A percentile compares a stretch with the other conserved stretches of the same genome.
Conservation (phyloP, 2,797 vertebrate genomes). For the Dendrocincla tyrannina region DNA sequence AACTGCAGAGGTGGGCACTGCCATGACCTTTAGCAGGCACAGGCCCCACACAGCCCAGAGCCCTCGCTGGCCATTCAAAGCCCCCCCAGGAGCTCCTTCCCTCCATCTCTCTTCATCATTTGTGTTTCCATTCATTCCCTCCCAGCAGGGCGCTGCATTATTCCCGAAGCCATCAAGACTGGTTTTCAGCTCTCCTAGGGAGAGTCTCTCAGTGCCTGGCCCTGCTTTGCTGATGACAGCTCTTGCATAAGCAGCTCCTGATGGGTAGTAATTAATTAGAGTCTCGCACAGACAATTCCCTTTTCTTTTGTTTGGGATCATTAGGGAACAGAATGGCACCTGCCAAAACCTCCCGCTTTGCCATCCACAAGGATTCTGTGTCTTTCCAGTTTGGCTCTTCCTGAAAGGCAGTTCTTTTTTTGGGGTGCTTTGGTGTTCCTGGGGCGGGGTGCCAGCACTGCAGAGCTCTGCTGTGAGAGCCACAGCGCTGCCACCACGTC, state of each 20-base stretch:
- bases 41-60: background rate
- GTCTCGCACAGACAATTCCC: background rate
- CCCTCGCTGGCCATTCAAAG: background rate
- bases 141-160: background rate
- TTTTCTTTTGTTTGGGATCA: background rate
- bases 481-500: background rate
- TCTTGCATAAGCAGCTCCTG: slow-evolving; percentile 13
- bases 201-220: background rate
- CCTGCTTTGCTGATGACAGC: background rate
- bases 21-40: background rate
- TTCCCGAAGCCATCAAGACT: background rate
- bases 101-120: background rate
- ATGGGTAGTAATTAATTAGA: background rate
- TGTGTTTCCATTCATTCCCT: background rate
- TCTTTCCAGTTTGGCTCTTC: background rate
- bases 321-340: background rate
- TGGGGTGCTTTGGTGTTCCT: background rate
- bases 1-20: background rate
- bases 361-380: background rate
- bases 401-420: background rate
- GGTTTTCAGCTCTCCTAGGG: background rate
- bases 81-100: background rate
- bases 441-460: background rate
- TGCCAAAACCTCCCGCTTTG: background rate
- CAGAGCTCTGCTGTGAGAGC: background rate